These are phyloP conservation scores for Toxotes jaculatrix DNA, from an alignment of 2,113 vertebrate genomes.

Conservation along the genomic window DNA sequence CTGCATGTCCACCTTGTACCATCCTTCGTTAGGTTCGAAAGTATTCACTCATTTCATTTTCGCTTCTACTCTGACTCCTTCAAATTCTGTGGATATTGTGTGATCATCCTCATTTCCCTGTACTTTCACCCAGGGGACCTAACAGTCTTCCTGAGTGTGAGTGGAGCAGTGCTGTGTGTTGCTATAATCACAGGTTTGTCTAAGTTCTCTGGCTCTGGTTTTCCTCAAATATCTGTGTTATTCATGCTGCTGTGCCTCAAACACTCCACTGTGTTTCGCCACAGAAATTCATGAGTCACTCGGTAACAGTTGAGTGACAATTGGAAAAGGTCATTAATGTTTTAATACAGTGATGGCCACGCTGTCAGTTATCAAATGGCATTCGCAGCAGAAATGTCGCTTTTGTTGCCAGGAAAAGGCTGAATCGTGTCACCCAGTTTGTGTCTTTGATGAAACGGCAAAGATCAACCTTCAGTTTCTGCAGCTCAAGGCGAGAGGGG, in stretches of 20 bases:
- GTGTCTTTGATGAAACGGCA: slow-evolving; percentile 51
- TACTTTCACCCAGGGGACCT: too few relatives aligned
- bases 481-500: slow-evolving; percentile 30
- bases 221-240: slow-evolving; percentile 19
- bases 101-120: too few relatives aligned
- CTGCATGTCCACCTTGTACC: too few relatives aligned
- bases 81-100: too few relatives aligned
- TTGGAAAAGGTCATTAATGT: slow-evolving; percentile 63
- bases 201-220: slow-evolving; percentile 5
- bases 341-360: slow-evolving; percentile 46
- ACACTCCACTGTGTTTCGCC: background rate
- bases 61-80: too few relatives aligned
- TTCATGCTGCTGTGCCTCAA: slow-evolving; percentile 5
- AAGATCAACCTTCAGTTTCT: slow-evolving; percentile 51
- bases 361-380: slow-evolving; percentile 56
- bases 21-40: too few relatives aligned
- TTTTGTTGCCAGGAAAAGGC: slow-evolving; percentile 44
- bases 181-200: slow-evolving; percentile 25
- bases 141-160: background rate
- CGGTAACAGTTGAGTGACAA: slow-evolving; percentile 46
- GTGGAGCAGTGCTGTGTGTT: background rate
- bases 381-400: slow-evolving; percentile 39
- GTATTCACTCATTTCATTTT: too few relatives aligned
- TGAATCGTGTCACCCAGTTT: slow-evolving; percentile 41
- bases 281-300: slow-evolving; percentile 42